Evolutionary conservation across 2,888 invertebrate species (phyloP).

Genomic region (Phasia obesa): DNA sequence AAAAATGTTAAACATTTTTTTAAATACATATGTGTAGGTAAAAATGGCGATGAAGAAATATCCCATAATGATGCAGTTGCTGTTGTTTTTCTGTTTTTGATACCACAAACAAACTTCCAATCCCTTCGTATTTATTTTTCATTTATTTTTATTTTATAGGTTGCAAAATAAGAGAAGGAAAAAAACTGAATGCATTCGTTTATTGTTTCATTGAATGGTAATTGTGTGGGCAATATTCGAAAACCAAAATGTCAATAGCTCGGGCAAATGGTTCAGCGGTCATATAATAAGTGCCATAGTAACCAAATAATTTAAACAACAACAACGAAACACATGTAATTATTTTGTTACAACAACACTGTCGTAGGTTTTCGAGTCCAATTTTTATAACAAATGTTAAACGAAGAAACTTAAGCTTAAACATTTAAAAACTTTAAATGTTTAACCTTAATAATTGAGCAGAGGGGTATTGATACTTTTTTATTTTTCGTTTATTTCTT

Average conservation of each 20-base stretch:
- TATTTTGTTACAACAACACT: constrained; percentile 8
- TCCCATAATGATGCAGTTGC: constrained; percentile 6
- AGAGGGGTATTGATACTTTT: too few species aligned
- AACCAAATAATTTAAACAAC: constrained; percentile 53
- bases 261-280: constrained; percentile 68
- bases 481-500: too few species aligned
- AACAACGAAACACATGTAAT: constrained; percentile 29
- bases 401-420: too few species aligned
- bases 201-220: constrained; percentile 71
- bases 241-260: constrained; percentile 71
- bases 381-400: too few species aligned
- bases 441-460: too few species aligned
- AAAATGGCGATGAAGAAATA: too few species aligned
- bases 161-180: not conserved
- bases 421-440: too few species aligned
- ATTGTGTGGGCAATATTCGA: constrained; percentile 75
- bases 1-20: too few species aligned
- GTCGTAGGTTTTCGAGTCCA: not conserved
- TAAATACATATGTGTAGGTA: too few species aligned
- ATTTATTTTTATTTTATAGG: constrained; percentile 34
- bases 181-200: constrained; percentile 31
- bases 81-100: not conserved
- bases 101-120: constrained; percentile 7
- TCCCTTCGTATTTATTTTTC: constrained; percentile 23
- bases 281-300: constrained; percentile 62